Conservation (phyloP, 1,140 invertebrate genomes). For the Heliconius eleuchia region DNA sequence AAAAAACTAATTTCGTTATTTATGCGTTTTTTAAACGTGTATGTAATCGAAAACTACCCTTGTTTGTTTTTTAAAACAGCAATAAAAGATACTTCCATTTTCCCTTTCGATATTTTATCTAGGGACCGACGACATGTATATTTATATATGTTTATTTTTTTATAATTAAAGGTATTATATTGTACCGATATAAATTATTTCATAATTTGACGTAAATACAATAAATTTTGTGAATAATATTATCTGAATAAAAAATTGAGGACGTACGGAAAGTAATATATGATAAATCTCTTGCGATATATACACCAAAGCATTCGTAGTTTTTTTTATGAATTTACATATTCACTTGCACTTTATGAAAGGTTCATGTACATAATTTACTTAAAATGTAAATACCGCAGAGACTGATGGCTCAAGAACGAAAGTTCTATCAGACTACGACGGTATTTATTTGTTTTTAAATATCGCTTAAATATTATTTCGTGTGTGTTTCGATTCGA, state of each 20-base stretch:
- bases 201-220: neutral
- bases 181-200: neutral
- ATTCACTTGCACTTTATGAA: neutral
- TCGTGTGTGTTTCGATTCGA: slow-evolving; percentile 21
- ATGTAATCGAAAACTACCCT: too few relatives aligned
- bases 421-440: slow-evolving; percentile 70
- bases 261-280: neutral
- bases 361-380: neutral
- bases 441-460: slow-evolving; percentile 58
- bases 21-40: too few relatives aligned
- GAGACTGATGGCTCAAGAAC: slow-evolving; percentile 80
- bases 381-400: slow-evolving; percentile 58
- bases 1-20: too few relatives aligned
- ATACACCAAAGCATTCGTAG: slow-evolving; percentile 55
- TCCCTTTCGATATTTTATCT: too few relatives aligned
- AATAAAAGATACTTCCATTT: too few relatives aligned
- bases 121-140: neutral
- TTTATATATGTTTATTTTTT: neutral
- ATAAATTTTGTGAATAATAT: neutral
- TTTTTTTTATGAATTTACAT: slow-evolving; percentile 4
- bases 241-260: neutral
- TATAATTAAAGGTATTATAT: neutral
- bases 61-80: too few relatives aligned
- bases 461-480: slow-evolving; percentile 18
- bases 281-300: slow-evolving; percentile 51